phyloP scores from a whole-genome alignment of 2,888 invertebrate species.

The Tholera decimalis region DNA sequence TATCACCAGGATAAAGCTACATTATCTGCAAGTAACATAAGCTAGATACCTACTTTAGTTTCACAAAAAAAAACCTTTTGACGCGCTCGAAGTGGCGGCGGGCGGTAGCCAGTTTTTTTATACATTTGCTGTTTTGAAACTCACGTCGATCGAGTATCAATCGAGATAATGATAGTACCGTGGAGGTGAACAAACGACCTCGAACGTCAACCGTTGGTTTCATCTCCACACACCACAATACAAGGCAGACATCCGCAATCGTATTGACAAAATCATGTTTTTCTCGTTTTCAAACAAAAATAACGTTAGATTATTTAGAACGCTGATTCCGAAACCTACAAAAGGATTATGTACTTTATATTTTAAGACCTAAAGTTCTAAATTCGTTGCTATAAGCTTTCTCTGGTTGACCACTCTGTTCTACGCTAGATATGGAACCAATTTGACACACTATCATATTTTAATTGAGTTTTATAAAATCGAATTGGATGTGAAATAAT shows the following conservation, averaged over 20 bases:
- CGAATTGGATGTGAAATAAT: conserved; percentile 49
- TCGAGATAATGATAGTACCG: conserved; percentile 46
- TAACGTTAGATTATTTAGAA: conserved; percentile 65
- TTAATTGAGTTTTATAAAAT: conserved; percentile 57
- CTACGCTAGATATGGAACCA: conserved; percentile 44
- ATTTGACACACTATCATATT: conserved; percentile 62
- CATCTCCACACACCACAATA: conserved; percentile 76
- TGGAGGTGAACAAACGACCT: conserved; percentile 85
- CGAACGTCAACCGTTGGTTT: conserved; percentile 76
- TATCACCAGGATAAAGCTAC: too few relatives aligned
- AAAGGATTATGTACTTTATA: conserved; percentile 36
- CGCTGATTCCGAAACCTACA: conserved; percentile 25
- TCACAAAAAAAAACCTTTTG: too few relatives aligned
- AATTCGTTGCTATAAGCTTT: conserved; percentile 17
- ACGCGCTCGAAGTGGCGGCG: too few relatives aligned
- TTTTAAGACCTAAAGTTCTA: background rate
- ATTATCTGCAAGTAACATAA: too few relatives aligned
- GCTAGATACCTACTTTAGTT: too few relatives aligned
- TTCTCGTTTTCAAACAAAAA: conserved; percentile 76
- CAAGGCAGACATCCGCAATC: conserved; percentile 79
- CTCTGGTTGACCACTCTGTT: conserved; percentile 57
- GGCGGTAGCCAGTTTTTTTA: background rate
- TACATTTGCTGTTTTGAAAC: background rate
- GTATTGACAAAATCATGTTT: conserved; percentile 74
- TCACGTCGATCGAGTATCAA: conserved; percentile 9